Base-by-base conservation (phyloP, 2,113 vertebrate genomes). In the Tricholaema leucomelas region DNA sequence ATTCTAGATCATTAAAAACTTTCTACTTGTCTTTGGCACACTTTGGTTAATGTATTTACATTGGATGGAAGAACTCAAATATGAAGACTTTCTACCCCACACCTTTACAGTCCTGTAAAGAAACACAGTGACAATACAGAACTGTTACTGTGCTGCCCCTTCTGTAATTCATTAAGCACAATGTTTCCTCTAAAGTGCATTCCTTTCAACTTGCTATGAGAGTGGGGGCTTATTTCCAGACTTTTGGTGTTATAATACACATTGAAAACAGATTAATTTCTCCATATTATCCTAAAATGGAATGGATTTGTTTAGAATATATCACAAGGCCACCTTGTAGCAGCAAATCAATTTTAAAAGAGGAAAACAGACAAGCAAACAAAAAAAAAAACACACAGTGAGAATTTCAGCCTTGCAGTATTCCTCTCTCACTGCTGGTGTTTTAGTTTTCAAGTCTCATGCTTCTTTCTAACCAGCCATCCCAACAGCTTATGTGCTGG, bases 391-490 rank as follows among this genome's bases (percentile, higher is more conserved):
- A 64, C 13, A 8, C 13, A 40, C 40, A 50, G 8, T 19, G 8
- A 80, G 31, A 15, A 74, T 55, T 71, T 89, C 66, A 40, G 19
- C 42, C 50, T 76, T 72, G 27, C 27, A 66, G 16, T 72, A 65
- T 70, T 84, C 91, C 69, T 80, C 77, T 19, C 8, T 78, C 66
- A 27, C 42, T 88, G 23, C 8, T 87, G 54, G 42, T 71, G 38
- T 25, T 55, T 87, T 54, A 14, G 72, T 93, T 97, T 92, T 81
- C 90, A 92, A 95, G 83, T 33, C 52, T 83, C 44, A 15, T 23
- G 9, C 31, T 95, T 74, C 50, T 74, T 82, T 94, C 91, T 61
- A 91, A 83, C n/a, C 35, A 54, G 63, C 35, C 42, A 88, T 30
- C 81, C 28, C n/a, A 87, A 95, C 1, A 9, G 38, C 36, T 90